A percentile compares a stretch with the other conserved stretches of the same genome.
phyloP scores from a whole-genome alignment of 2,888 invertebrate species.

The Caenorhabditis plicata region DNA sequence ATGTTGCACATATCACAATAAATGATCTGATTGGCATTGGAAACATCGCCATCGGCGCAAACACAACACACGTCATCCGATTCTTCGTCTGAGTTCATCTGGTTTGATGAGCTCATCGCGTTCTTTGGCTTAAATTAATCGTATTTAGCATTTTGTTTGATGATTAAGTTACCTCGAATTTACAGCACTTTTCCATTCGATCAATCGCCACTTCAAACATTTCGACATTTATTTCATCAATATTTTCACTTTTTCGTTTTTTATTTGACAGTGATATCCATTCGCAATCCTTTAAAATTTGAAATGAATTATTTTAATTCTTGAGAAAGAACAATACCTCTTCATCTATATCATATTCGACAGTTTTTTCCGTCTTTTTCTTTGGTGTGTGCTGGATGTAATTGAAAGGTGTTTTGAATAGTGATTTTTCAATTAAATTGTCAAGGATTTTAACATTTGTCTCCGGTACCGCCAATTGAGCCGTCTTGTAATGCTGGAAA shows the following conservation, averaged over 20 bases:
- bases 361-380: neutral
- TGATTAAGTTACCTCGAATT: constrained; percentile 11
- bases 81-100: constrained; percentile 2
- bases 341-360: constrained; percentile 6
- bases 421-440: neutral
- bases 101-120: neutral
- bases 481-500: neutral
- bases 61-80: constrained; percentile 88
- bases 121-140: neutral
- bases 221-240: neutral
- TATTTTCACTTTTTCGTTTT: neutral
- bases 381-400: neutral
- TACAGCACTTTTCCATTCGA: constrained; percentile 18
- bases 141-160: neutral
- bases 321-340: too few species aligned
- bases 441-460: neutral
- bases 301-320: too few species aligned
- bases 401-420: neutral
- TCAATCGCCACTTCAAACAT: constrained; percentile 18
- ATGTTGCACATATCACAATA: constrained; percentile 99
- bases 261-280: constrained; percentile 4
- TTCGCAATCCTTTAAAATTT: neutral
- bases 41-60: constrained; percentile 95
- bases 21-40: constrained; percentile 95
- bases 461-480: neutral